These are phyloP conservation scores for Atta colombica DNA, from an alignment of 1,140 invertebrate species.

Conservation along the genomic window DNA sequence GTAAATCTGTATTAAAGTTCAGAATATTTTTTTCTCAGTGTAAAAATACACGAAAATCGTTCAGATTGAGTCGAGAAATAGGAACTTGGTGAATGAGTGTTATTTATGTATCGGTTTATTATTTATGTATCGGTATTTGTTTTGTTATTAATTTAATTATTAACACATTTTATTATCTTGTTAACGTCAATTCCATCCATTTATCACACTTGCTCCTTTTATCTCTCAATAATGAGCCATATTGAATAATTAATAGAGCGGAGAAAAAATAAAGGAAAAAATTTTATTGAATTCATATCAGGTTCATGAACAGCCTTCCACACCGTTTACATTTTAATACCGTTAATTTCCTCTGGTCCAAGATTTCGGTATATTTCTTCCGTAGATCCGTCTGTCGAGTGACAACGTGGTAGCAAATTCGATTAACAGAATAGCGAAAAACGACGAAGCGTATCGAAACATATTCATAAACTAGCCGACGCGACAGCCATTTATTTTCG, in stretches of 20 bases:
- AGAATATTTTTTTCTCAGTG: no score
- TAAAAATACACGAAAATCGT: no score
- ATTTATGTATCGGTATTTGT: neutral
- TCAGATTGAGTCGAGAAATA: no score
- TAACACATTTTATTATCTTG: neutral
- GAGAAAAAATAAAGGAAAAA: neutral
- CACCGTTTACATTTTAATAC: neutral
- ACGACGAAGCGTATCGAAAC: constrained; percentile 41
- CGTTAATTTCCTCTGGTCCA: neutral
- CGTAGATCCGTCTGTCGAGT: neutral
- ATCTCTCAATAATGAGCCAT: neutral
- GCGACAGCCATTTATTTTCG: constrained; percentile 35
- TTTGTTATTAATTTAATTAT: neutral
- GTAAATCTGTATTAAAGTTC: no score
- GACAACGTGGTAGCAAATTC: constrained; percentile 16
- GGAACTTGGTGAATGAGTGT: no score
- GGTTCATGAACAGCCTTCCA: neutral
- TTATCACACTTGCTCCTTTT: neutral
- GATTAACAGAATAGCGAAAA: constrained; percentile 38
- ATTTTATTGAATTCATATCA: neutral
- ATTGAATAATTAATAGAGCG: constrained; percentile 17
- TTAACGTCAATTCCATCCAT: neutral
- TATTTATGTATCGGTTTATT: neutral
- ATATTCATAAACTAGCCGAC: constrained; percentile 40
- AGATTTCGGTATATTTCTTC: neutral